Evolutionary conservation across 1,140 invertebrate species (phyloP), one percentile per base, ranked within the genome.

Genomic region (Bombus superbus): DNA sequence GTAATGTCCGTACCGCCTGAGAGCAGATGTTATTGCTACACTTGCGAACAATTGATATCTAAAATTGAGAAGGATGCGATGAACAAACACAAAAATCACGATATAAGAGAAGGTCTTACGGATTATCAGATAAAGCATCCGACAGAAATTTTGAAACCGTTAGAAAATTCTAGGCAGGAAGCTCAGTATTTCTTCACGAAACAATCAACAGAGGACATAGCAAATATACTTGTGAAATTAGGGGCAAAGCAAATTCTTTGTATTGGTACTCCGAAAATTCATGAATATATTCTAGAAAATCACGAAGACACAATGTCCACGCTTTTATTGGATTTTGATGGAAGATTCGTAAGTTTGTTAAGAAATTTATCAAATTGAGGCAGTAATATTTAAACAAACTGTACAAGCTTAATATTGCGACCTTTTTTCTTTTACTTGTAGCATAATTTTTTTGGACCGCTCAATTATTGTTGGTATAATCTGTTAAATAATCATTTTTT

Each of bases 401-500:
- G 18, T 66, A 40, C 53, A 44, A 44, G 25, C 38, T 13, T 40
- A 68, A 28, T 68, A 38, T 66, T 28, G 10, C 44, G 42, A 0
- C 18, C 13, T 83, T 44, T 73, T 84, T 0, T 66, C 59, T 81
- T 3, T 62, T 68, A 57, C 71, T 94, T 95, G 64, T 90, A 97
- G 96, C 95, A 96, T 71, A 96, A 96, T 77, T 98, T 98, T 92
- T 97, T 97, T 90, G 95, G 96, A 1, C 95, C 96, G 0, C 91
- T 96, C 35, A 95, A 97, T 91, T 98, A 97, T 91, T 96, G 97
- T 64, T 97, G 96, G 95, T 99, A 98, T 93, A 99, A 99, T 93
- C 97, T 98, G 96, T 98, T 98, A 93, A 99, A 99, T 92, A 96
- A 98, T 95, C 96, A 98, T 92, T 98, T 98, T 87, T 98, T 98